phyloP scores from a whole-genome alignment of 2,888 invertebrate species.

The Tetranychus truncatus region DNA sequence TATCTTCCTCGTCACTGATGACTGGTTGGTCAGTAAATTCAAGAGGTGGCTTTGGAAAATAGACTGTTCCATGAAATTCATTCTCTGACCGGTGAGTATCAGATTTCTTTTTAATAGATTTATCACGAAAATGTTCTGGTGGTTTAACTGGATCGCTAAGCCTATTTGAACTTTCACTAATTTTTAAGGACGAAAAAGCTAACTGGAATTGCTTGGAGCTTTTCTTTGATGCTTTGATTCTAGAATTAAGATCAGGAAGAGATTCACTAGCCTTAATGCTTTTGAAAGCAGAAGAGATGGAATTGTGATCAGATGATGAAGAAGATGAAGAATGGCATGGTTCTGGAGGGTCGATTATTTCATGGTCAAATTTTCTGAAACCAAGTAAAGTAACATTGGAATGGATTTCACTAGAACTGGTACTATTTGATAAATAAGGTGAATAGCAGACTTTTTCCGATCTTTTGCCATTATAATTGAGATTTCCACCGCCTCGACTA shows the following conservation, averaged over 20 bases:
- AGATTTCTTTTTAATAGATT: not conserved
- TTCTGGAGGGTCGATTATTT: not conserved
- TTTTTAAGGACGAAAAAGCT: not conserved
- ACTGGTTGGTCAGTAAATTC: conserved; percentile 21
- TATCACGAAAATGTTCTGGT: conserved; percentile 42
- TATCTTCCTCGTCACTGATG: not conserved
- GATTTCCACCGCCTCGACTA: not conserved
- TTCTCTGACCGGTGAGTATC: not conserved
- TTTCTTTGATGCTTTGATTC: not conserved
- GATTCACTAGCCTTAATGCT: not conserved
- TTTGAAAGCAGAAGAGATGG: not conserved
- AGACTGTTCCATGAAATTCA: conserved; percentile 27
- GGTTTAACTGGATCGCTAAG: conserved; percentile 30
- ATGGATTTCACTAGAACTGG: conserved; percentile 2
- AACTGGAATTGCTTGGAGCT: not conserved
- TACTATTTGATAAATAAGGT: not conserved
- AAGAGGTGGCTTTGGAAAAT: conserved; percentile 27
- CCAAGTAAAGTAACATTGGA: not conserved
- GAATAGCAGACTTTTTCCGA: not conserved
- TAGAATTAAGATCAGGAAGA: conserved; percentile 5
- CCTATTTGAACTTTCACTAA: not conserved
- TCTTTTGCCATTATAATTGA: not conserved
- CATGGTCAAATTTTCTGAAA: not conserved
- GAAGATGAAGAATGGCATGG: not conserved
- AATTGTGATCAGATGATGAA: not conserved